A percentile compares a stretch with the other conserved stretches of the same genome.
Evolutionary conservation across 2,113 vertebrate species (phyloP).

Genomic region (Hippocampus zosterae): DNA sequence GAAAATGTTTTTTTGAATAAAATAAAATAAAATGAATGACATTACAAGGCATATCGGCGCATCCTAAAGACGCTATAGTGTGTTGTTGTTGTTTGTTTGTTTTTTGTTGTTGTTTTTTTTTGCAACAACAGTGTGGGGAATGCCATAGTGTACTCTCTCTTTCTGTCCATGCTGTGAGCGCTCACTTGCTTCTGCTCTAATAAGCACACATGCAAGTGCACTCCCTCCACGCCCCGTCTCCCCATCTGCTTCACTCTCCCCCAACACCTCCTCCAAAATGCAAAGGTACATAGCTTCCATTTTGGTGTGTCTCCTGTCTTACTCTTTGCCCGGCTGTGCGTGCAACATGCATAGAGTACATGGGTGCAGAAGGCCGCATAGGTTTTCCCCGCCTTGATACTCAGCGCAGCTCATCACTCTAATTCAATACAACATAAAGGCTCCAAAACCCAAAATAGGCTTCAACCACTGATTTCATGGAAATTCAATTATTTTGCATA

Average conservation of each 20-base stretch:
- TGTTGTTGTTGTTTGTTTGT: not conserved
- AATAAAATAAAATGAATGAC: not conserved
- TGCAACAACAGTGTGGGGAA: not conserved
- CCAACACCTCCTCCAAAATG: constrained; percentile 4
- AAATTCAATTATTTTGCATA: not conserved
- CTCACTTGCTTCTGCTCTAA: constrained; percentile 69
- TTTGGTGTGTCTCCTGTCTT: not conserved
- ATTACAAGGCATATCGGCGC: not conserved
- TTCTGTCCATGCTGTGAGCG: constrained; percentile 50
- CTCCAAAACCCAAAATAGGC: not conserved
- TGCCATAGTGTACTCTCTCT: not conserved
- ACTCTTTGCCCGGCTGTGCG: not conserved
- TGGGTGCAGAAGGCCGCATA: not conserved
- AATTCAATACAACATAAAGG: constrained; percentile 3
- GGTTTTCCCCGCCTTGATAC: not conserved
- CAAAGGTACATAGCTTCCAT: not conserved
- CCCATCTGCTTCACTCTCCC: constrained; percentile 20
- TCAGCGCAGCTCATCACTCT: constrained; percentile 9
- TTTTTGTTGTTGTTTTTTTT: not conserved
- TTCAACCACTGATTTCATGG: constrained; percentile 12
- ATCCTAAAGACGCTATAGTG: not conserved
- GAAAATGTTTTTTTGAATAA: no score
- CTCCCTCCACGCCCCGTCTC: constrained; percentile 12
- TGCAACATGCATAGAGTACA: not conserved
- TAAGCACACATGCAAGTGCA: constrained; percentile 56